Evolutionary conservation across 2,113 vertebrate genomes (phyloP).

Genomic region (Struthio camelus): DNA sequence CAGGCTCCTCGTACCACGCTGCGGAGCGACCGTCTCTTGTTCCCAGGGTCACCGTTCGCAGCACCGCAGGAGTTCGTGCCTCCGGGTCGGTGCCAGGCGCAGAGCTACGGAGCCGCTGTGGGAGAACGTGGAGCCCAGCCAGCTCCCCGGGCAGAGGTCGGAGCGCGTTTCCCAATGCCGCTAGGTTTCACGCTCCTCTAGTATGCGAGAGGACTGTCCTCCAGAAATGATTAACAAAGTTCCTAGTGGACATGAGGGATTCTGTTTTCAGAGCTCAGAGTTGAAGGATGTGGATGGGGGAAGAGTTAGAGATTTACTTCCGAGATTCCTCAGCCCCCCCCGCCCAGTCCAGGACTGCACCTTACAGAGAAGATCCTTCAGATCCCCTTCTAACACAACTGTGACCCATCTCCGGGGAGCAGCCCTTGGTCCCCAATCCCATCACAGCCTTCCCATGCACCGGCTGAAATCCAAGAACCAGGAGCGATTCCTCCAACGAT

Average conservation of each 20-base stretch:
- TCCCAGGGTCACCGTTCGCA: background rate
- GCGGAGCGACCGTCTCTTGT: too few species aligned
- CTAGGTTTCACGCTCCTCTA: background rate
- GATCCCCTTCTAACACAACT: rapidly evolving
- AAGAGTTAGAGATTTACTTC: background rate
- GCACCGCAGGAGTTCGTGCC: background rate
- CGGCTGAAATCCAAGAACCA: background rate
- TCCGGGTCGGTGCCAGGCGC: background rate
- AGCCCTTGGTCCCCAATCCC: background rate
- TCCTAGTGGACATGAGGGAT: background rate
- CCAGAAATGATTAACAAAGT: background rate
- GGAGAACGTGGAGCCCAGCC: background rate
- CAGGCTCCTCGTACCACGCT: too few species aligned
- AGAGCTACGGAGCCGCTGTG: too few species aligned
- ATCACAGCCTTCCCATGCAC: background rate
- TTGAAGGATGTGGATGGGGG: background rate
- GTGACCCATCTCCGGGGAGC: background rate
- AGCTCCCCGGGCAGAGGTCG: background rate
- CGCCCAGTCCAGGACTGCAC: background rate
- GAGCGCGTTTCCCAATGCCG: too few species aligned
- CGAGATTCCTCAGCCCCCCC: background rate
- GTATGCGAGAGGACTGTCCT: background rate
- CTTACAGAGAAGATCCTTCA: background rate
- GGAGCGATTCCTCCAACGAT: background rate
- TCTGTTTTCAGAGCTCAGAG: background rate